Percentiles rank a stretch among this genome's conserved stretches.
These are phyloP conservation scores for Antrozous pallidus DNA, from an alignment of 2,797 vertebrate genomes.

Conservation along the genomic window DNA sequence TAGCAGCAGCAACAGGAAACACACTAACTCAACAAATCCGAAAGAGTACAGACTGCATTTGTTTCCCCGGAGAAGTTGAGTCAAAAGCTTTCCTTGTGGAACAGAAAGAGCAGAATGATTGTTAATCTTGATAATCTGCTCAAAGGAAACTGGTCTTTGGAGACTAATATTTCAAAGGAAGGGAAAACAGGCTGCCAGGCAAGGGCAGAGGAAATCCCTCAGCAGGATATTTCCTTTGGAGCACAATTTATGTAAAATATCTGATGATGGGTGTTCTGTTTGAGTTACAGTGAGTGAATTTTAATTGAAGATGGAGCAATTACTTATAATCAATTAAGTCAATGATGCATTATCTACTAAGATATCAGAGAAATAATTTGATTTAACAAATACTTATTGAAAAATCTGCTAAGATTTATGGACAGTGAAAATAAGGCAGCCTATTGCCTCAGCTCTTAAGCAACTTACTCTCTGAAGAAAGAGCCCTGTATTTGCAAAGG, in stretches of 20 bases:
- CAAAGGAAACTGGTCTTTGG: constrained; percentile 60
- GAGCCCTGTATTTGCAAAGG: not conserved
- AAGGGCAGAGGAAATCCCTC: constrained; percentile 23
- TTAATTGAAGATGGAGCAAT: constrained; percentile 45
- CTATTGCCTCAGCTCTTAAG: not conserved
- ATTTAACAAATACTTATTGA: constrained; percentile 58
- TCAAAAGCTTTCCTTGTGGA: constrained; percentile 18
- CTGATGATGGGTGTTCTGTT: not conserved
- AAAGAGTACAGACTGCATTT: not conserved
- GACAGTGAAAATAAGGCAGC: not conserved
- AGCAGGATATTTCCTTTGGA: constrained; percentile 33
- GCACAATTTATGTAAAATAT: constrained; percentile 40
- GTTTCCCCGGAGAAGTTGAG: constrained; percentile 50
- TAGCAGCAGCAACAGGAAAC: not conserved
- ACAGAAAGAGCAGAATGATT: constrained; percentile 4
- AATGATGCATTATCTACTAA: not conserved
- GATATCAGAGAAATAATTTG: constrained; percentile 44
- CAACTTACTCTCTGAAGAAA: not conserved
- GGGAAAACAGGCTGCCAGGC: constrained; percentile 62
- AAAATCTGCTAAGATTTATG: constrained; percentile 18
- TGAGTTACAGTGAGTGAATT: constrained; percentile 20
- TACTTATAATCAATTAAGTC: constrained; percentile 51
- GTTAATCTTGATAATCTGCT: constrained; percentile 71
- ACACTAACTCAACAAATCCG: not conserved
- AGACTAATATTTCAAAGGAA: constrained; percentile 62